Evolutionary conservation across 2,797 vertebrate genomes (phyloP).

Genomic region (Pseudotriccus pelzelni): DNA sequence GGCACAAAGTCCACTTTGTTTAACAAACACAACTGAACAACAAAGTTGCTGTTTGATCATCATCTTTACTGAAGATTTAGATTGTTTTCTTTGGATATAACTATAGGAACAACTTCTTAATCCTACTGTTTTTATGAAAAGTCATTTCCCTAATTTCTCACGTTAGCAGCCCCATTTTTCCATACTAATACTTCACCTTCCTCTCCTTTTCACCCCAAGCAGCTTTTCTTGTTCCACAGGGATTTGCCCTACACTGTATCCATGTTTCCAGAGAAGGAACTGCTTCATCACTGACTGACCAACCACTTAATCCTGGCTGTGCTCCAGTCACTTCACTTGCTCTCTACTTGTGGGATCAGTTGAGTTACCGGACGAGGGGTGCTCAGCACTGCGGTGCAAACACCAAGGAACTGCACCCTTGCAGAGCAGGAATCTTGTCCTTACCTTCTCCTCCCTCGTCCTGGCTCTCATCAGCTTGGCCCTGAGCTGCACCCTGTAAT

Average conservation of each 20-base stretch:
- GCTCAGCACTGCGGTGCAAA: not conserved
- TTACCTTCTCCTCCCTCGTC: conserved; percentile 90
- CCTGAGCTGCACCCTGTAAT: conserved; percentile 87
- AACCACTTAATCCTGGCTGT: not conserved
- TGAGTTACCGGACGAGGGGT: not conserved
- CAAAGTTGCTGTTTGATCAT: not conserved
- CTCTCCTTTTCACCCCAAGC: not conserved
- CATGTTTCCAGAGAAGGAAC: not conserved
- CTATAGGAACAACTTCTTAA: conserved; percentile 37
- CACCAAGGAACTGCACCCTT: not conserved
- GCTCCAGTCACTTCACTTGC: not conserved
- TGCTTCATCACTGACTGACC: not conserved
- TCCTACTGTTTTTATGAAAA: conserved; percentile 13
- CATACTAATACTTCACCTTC: not conserved
- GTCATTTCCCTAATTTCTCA: conserved; percentile 11
- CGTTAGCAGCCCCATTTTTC: conserved; percentile 10
- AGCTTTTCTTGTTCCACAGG: not conserved
- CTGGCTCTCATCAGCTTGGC: conserved; percentile 88
- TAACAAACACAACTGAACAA: not conserved
- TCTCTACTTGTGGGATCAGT: not conserved
- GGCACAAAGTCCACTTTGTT: not conserved
- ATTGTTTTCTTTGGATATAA: conserved; percentile 35
- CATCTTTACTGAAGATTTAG: not conserved
- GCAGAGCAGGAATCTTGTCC: not conserved
- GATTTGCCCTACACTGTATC: not conserved